A percentile compares a stretch with the other conserved stretches of the same genome.
These are phyloP conservation scores for Chelonus formosanus DNA, from an alignment of 2,888 invertebrate genomes.

Conservation along the genomic window DNA sequence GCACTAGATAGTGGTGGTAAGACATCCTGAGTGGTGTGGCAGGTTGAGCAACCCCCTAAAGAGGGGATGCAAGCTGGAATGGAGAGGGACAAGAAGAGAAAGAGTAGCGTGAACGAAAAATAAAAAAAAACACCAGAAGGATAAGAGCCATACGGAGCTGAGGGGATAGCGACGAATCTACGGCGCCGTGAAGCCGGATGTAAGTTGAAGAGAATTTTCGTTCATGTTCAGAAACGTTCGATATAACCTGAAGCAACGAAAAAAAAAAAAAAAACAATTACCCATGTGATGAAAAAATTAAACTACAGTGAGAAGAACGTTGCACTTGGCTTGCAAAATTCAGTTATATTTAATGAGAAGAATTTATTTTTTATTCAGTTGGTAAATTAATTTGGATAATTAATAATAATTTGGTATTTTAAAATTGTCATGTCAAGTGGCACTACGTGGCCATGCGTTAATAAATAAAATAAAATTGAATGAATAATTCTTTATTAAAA, in stretches of 20 bases:
- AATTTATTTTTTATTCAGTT: too few species aligned
- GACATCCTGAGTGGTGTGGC: slow-evolving; percentile 8
- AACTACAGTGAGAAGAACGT: too few species aligned
- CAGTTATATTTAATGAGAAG: too few species aligned
- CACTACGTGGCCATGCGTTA: too few species aligned
- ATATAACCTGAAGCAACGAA: too few species aligned
- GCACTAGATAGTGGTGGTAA: slow-evolving; percentile 42
- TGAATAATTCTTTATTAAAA: too few species aligned
- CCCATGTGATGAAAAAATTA: too few species aligned
- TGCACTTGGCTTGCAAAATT: too few species aligned
- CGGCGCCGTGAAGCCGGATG: slow-evolving; percentile 39
- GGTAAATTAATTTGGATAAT: too few species aligned
- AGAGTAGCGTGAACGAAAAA: slow-evolving; percentile 18
- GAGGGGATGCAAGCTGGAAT: slow-evolving; percentile 15
- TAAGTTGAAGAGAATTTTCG: slow-evolving; percentile 23
- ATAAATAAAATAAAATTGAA: too few species aligned
- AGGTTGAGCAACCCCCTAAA: slow-evolving; percentile 9
- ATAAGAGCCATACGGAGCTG: slow-evolving; percentile 19
- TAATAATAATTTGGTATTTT: too few species aligned
- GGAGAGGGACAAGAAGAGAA: slow-evolving; percentile 4
- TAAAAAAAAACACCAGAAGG: background rate
- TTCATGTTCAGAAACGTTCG: slow-evolving; percentile 3
- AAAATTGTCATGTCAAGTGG: too few species aligned
- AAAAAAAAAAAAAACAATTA: background rate
- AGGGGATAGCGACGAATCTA: slow-evolving; percentile 26